These are phyloP conservation scores for Falco biarmicus DNA, from an alignment of 2,797 vertebrate species.

Conservation along the genomic window DNA sequence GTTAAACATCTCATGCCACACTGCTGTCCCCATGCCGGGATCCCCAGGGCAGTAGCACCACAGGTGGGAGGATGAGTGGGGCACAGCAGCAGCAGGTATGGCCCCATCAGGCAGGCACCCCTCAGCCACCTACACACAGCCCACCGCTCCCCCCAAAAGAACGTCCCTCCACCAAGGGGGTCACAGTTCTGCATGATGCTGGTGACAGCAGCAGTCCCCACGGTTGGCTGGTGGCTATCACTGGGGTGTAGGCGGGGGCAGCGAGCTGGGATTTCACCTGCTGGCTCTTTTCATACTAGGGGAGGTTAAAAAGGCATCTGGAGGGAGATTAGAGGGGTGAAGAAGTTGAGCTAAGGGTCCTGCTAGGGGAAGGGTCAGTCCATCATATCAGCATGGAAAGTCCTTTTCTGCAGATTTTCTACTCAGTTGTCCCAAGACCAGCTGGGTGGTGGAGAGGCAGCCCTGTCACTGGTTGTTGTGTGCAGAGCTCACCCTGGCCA, in stretches of 20 bases:
- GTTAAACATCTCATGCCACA: background rate
- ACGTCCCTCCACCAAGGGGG: rapidly evolving
- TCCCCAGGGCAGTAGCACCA: background rate
- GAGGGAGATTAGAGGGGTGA: background rate
- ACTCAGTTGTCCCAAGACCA: background rate
- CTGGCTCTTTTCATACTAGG: background rate
- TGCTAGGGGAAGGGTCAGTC: background rate
- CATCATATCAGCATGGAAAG: background rate
- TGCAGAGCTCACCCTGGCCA: rapidly evolving
- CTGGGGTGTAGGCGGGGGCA: background rate
- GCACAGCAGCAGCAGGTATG: background rate
- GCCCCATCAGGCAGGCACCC: background rate
- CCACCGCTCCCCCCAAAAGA: background rate
- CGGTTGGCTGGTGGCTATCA: rapidly evolving
- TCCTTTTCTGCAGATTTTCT: background rate
- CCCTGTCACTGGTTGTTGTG: background rate
- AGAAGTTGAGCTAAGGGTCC: background rate
- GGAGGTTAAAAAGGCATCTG: background rate
- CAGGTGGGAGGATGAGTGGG: rapidly evolving
- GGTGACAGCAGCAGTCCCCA: background rate
- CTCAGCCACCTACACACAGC: background rate
- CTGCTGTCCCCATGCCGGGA: too few species aligned
- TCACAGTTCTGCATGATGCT: background rate
- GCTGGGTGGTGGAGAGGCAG: background rate
- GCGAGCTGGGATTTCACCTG: background rate